A percentile compares a stretch with the other conserved stretches of the same genome.
Evolutionary conservation across 2,888 invertebrate genomes (phyloP).

Genomic region (Microctonus hyperodae): DNA sequence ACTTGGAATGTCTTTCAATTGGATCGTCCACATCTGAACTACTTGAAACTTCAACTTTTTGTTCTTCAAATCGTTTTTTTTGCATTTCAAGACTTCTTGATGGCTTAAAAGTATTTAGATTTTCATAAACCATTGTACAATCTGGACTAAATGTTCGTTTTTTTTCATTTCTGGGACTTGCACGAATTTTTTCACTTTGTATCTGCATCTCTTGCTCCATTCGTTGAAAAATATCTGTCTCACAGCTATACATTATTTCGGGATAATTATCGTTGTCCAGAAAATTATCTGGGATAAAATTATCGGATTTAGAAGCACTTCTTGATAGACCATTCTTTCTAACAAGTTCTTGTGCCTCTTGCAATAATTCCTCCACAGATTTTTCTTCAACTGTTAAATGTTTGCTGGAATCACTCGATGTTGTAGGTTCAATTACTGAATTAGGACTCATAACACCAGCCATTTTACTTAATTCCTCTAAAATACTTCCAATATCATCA

Average conservation of each 20-base stretch:
- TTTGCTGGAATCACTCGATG: constrained; percentile 47
- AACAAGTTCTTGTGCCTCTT: constrained; percentile 58
- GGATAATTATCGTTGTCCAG: constrained; percentile 38
- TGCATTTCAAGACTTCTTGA: constrained; percentile 51
- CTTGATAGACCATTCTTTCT: constrained; percentile 54
- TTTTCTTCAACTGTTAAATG: constrained; percentile 53
- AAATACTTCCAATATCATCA: constrained; percentile 59
- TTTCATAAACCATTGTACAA: constrained; percentile 50
- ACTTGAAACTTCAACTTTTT: constrained; percentile 56
- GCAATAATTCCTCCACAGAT: constrained; percentile 57
- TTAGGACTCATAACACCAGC: constrained; percentile 55
- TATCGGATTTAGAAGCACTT: constrained; percentile 51
- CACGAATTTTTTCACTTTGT: constrained; percentile 52
- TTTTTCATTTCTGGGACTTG: constrained; percentile 49
- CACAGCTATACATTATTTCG: constrained; percentile 48
- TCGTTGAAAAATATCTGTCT: constrained; percentile 57
- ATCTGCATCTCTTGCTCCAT: constrained; percentile 56
- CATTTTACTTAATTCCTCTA: constrained; percentile 61
- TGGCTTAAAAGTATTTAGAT: constrained; percentile 44
- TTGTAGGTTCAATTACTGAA: constrained; percentile 48
- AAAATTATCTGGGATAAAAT: constrained; percentile 44
- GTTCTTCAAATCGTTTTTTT: constrained; percentile 54
- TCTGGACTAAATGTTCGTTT: constrained; percentile 46
- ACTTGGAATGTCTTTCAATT: constrained; percentile 55
- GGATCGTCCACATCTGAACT: constrained; percentile 59